phyloP scores from a whole-genome alignment of 2,797 vertebrate species.

The Liasis olivaceus region DNA sequence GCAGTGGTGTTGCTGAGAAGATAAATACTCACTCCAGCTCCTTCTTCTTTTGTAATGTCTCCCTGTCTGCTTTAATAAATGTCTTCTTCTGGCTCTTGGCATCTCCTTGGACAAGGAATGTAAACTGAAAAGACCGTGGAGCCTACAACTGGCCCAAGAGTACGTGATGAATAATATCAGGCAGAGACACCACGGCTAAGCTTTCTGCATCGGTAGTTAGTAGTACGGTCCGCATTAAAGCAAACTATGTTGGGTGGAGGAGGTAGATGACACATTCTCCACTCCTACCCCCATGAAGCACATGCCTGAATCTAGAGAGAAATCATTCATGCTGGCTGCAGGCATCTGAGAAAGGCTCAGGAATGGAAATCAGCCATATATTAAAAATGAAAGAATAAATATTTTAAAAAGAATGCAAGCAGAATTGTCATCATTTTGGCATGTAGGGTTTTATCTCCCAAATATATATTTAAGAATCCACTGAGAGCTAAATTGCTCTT shows the following conservation, averaged over 20 bases:
- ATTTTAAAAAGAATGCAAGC: conserved; percentile 14
- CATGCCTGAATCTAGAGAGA: conserved; percentile 22
- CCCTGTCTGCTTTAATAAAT: conserved; percentile 76
- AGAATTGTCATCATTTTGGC: conserved; percentile 1
- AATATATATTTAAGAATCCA: neutral
- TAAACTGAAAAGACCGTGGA: conserved; percentile 77
- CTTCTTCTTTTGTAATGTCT: conserved; percentile 77
- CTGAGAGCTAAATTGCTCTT: neutral
- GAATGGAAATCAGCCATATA: conserved; percentile 10
- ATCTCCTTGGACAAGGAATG: conserved; percentile 76
- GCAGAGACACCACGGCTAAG: conserved; percentile 67
- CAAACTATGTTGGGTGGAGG: conserved; percentile 38
- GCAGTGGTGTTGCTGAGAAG: conserved; percentile 52
- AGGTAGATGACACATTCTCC: neutral
- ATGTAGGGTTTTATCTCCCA: neutral
- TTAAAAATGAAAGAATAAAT: conserved; percentile 18
- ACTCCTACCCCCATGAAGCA: neutral
- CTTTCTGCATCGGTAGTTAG: conserved; percentile 51
- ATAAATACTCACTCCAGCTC: conserved; percentile 75
- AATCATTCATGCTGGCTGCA: conserved; percentile 4
- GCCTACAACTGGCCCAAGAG: conserved; percentile 63
- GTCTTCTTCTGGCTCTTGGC: conserved; percentile 76
- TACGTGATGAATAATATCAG: conserved; percentile 69
- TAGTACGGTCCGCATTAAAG: neutral
- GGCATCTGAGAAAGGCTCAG: conserved; percentile 17